Evolutionary conservation across 2,888 invertebrate genomes (phyloP).

Genomic region (Tetrapedia diversipes): DNA sequence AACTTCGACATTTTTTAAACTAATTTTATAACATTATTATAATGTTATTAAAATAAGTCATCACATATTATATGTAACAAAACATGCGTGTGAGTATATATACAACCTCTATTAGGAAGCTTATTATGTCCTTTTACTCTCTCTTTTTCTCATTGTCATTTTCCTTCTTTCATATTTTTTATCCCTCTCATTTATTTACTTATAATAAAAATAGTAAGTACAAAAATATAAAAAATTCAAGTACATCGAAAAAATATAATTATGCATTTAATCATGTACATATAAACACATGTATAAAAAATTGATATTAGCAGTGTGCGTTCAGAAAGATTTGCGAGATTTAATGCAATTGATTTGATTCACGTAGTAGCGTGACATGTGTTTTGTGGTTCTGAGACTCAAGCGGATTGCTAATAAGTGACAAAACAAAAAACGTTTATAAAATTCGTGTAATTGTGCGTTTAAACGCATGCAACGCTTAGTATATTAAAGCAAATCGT

Average conservation of each 20-base stretch:
- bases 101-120: not conserved
- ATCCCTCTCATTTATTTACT: not conserved
- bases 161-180: not conserved
- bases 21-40: not conserved
- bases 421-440: constrained; percentile 60
- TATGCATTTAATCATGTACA: not conserved
- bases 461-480: constrained; percentile 5
- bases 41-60: not conserved
- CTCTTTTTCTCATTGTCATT: not conserved
- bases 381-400: constrained; percentile 70
- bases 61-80: not conserved
- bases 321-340: not conserved
- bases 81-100: not conserved
- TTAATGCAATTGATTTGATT: constrained; percentile 65
- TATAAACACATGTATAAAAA: not conserved
- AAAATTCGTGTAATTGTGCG: constrained; percentile 21
- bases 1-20: not conserved
- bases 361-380: constrained; percentile 78
- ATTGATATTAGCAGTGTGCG: not conserved
- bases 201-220: not conserved
- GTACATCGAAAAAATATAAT: not conserved
- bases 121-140: not conserved
- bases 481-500: not conserved
- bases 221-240: not conserved
- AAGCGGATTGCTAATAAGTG: constrained; percentile 65